Conservation (phyloP, 2,888 invertebrate species). For the Macroteleia sp. region DNA sequence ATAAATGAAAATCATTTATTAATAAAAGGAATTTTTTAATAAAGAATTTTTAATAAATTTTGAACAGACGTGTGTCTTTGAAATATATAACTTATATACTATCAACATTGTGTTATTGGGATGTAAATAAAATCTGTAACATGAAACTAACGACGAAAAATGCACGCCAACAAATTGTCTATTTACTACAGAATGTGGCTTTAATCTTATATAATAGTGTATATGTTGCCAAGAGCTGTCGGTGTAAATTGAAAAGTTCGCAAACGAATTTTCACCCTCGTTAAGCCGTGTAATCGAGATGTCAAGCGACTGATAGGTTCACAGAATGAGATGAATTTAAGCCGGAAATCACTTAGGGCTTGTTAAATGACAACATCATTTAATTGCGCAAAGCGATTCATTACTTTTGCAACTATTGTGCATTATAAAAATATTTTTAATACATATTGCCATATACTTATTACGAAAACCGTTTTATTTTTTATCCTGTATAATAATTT, state of each 20-base stretch:
- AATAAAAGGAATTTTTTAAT: too few relatives aligned
- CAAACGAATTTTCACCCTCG: conserved; percentile 65
- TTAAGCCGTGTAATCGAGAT: conserved; percentile 63
- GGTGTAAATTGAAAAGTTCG: conserved; percentile 63
- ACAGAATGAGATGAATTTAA: conserved; percentile 68
- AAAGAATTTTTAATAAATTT: too few relatives aligned
- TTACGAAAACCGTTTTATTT: too few relatives aligned
- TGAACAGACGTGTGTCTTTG: too few relatives aligned
- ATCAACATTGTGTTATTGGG: conserved; percentile 13
- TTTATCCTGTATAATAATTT: too few relatives aligned
- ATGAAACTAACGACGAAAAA: conserved; percentile 5
- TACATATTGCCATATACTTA: too few relatives aligned
- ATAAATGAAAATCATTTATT: too few relatives aligned
- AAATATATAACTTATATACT: too few relatives aligned
- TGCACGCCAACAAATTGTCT: conserved; percentile 33
- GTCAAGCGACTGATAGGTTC: conserved; percentile 59
- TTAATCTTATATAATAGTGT: conserved; percentile 49
- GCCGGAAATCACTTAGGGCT: conserved; percentile 71
- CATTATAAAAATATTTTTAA: not conserved
- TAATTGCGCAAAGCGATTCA: conserved; percentile 6
- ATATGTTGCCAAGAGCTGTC: conserved; percentile 44
- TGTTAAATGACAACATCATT: conserved; percentile 68
- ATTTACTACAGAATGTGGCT: conserved; percentile 46
- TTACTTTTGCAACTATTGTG: conserved; percentile 19
- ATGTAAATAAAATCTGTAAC: conserved; percentile 8